A percentile compares a stretch with the other conserved stretches of the same genome.
Conservation (phyloP, 2,797 vertebrate species). For the Chromis chromis region DNA sequence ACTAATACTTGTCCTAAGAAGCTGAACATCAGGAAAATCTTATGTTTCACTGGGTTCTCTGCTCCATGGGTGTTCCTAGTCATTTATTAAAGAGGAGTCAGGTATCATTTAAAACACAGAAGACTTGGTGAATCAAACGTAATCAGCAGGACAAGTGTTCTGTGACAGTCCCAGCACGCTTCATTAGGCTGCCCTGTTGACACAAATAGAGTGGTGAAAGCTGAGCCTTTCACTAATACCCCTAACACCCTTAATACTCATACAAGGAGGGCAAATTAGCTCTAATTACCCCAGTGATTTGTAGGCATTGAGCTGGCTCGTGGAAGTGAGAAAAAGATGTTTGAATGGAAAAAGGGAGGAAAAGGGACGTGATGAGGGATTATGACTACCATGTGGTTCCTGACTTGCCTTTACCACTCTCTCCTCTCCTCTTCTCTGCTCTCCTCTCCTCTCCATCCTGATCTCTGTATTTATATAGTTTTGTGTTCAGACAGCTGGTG, state of each 20-base stretch:
- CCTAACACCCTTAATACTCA: conserved; percentile 59
- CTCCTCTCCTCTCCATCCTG: conserved; percentile 19
- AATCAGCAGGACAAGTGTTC: conserved; percentile 74
- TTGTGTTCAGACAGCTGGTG: conserved; percentile 86
- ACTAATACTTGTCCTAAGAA: neutral
- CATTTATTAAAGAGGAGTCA: conserved; percentile 47
- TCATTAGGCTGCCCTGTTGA: conserved; percentile 79
- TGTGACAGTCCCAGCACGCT: conserved; percentile 73
- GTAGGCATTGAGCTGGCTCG: conserved; percentile 62
- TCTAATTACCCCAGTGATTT: conserved; percentile 75
- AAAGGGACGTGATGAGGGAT: conserved; percentile 58
- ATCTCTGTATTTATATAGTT: conserved; percentile 83
- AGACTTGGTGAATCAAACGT: conserved; percentile 50
- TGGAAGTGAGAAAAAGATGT: conserved; percentile 63
- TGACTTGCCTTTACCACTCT: conserved; percentile 30
- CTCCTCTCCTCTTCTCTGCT: conserved; percentile 2
- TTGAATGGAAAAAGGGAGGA: conserved; percentile 60
- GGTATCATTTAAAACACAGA: conserved; percentile 68
- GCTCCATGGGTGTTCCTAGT: conserved; percentile 51
- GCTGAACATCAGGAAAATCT: neutral
- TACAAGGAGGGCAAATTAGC: conserved; percentile 76
- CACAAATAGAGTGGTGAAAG: conserved; percentile 73
- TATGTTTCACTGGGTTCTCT: neutral
- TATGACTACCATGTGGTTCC: conserved; percentile 79
- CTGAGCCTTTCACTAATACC: conserved; percentile 71